A percentile compares a stretch with the other conserved stretches of the same genome.
These are phyloP conservation scores for Dasypolia templi DNA, from an alignment of 2,888 invertebrate species.

Conservation along the genomic window DNA sequence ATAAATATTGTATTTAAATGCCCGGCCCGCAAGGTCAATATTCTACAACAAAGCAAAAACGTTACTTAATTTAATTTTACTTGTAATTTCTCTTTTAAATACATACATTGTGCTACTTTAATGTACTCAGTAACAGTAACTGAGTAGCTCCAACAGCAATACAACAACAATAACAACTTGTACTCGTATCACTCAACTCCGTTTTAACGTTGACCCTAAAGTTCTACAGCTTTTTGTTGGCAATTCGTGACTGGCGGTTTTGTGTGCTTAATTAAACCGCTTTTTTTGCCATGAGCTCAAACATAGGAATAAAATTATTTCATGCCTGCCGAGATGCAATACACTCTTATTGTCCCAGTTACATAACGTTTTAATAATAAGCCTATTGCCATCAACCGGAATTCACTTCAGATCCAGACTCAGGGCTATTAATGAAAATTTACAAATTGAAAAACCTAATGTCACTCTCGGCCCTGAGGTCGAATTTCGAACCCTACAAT, in stretches of 20 bases:
- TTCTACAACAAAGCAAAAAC: conserved; percentile 12
- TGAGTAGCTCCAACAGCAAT: conserved; percentile 32
- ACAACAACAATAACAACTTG: conserved; percentile 42
- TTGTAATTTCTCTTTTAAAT: not conserved
- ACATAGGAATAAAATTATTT: not conserved
- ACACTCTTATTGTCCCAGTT: not conserved
- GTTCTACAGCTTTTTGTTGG: conserved; percentile 48
- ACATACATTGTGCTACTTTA: conserved; percentile 7
- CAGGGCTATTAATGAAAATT: no score
- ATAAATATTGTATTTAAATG: no score
- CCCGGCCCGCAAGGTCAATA: not conserved
- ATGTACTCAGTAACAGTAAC: conserved; percentile 25
- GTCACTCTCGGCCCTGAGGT: not conserved
- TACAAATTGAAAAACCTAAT: not conserved
- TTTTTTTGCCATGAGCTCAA: conserved; percentile 14
- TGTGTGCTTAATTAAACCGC: conserved; percentile 30
- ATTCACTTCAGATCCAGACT: no score
- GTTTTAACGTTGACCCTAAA: conserved; percentile 55
- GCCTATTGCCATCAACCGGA: no score
- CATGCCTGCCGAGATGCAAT: not conserved
- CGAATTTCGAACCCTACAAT: not conserved
- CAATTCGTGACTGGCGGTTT: conserved; percentile 14
- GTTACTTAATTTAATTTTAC: conserved; percentile 7
- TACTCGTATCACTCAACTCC: conserved; percentile 28
- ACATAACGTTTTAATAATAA: no score